phyloP scores from a whole-genome alignment of 2,113 vertebrate species.

The Pteruthius melanotis region DNA sequence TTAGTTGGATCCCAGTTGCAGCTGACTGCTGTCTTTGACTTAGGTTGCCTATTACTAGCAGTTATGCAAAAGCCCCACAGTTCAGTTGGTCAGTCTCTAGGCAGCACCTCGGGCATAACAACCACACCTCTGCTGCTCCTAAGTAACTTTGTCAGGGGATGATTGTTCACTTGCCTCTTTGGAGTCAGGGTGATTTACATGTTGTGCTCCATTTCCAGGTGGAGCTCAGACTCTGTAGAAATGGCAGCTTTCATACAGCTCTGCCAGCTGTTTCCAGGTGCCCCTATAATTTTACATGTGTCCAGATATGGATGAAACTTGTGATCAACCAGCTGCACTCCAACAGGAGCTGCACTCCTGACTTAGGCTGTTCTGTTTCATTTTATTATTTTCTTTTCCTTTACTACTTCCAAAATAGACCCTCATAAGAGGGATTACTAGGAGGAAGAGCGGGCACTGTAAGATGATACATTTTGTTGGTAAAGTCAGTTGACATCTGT shows the following conservation, averaged over 20 bases:
- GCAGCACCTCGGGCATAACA: neutral
- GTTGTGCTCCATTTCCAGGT: neutral
- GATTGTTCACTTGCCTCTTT: neutral
- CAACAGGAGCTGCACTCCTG: neutral
- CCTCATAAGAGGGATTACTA: neutral
- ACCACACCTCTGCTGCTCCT: neutral
- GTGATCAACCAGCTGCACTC: neutral
- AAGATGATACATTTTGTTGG: neutral
- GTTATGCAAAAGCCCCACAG: neutral
- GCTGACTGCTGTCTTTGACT: neutral
- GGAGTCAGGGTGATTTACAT: neutral
- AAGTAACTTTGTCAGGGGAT: neutral
- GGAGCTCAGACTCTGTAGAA: neutral
- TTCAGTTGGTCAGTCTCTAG: neutral
- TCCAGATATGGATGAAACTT: neutral
- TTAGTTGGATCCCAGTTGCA: neutral
- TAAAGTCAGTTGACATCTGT: neutral
- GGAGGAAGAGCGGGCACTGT: neutral
- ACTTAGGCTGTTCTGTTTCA: fast-evolving
- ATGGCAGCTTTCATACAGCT: neutral
- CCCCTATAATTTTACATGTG: neutral
- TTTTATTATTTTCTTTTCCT: neutral
- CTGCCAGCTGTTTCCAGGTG: neutral
- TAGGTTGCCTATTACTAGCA: neutral
- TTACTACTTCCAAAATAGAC: neutral